Evolutionary conservation across 2,113 vertebrate species (phyloP).

Genomic region (Rhegmatorhina hoffmannsi): DNA sequence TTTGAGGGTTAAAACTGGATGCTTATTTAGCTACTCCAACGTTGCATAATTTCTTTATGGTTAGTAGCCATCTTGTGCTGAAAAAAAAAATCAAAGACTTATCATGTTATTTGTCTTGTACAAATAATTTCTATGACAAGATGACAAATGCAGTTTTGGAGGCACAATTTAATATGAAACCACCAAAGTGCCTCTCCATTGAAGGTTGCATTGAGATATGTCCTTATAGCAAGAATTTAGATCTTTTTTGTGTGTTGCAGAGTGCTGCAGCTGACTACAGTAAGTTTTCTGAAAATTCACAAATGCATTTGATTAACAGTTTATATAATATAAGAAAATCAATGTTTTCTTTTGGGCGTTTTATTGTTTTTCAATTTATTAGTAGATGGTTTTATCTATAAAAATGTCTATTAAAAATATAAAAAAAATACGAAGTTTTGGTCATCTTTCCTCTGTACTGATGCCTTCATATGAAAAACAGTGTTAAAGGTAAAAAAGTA

Average conservation of each 20-base stretch:
- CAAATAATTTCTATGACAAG: background rate
- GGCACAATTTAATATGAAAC: background rate
- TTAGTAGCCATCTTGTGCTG: background rate
- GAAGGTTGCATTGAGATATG: background rate
- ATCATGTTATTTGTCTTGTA: background rate
- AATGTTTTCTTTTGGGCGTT: background rate
- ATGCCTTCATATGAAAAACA: background rate
- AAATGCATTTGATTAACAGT: background rate
- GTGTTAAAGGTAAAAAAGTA: background rate
- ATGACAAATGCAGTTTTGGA: background rate
- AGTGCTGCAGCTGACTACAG: background rate
- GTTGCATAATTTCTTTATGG: background rate
- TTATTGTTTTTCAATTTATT: background rate
- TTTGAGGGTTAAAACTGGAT: background rate
- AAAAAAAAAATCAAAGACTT: background rate
- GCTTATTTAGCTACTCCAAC: background rate
- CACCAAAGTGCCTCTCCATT: background rate
- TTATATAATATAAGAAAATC: background rate
- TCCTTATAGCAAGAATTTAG: background rate
- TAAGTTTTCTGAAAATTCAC: background rate
- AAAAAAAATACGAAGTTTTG: background rate
- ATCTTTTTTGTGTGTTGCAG: background rate
- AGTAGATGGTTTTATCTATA: background rate
- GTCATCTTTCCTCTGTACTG: background rate
- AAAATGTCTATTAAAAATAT: background rate